Conservation (phyloP, 1,140 invertebrate species). For the Drosophila sp. region DNA sequence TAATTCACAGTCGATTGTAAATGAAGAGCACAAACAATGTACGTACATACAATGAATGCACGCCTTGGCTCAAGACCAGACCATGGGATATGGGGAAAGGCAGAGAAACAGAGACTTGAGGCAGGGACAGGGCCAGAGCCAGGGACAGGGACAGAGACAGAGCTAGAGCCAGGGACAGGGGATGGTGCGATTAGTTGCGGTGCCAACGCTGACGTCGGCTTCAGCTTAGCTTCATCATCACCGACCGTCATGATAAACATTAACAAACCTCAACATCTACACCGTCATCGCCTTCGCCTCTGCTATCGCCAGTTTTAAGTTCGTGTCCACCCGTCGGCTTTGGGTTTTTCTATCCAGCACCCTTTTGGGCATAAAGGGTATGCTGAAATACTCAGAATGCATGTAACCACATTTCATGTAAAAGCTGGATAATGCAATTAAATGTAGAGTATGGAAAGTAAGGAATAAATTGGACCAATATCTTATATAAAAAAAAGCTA, state of each 20-base stretch:
- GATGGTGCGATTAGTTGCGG: slow-evolving; percentile 73
- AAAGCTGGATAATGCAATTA: too few relatives aligned
- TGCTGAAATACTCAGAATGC: background rate
- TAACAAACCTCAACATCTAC: slow-evolving; percentile 70
- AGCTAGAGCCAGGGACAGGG: slow-evolving; percentile 49
- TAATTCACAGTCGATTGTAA: slow-evolving; percentile 67
- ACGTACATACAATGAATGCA: slow-evolving; percentile 23
- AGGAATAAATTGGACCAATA: too few relatives aligned
- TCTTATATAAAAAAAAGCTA: too few relatives aligned
- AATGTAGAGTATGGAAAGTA: too few relatives aligned
- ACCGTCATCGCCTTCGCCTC: slow-evolving; percentile 64
- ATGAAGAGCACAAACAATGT: slow-evolving; percentile 72
- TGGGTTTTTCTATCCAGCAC: slow-evolving; percentile 13
- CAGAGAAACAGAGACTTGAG: slow-evolving; percentile 29
- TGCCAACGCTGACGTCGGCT: slow-evolving; percentile 64
- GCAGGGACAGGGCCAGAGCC: slow-evolving; percentile 48
- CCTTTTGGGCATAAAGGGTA: background rate
- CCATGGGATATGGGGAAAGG: slow-evolving; percentile 16
- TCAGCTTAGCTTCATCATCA: slow-evolving; percentile 54
- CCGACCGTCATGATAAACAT: slow-evolving; percentile 68
- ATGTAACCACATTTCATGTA: background rate
- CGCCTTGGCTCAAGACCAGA: slow-evolving; percentile 22
- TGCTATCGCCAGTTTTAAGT: slow-evolving; percentile 14
- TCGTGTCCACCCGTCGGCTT: slow-evolving; percentile 40
- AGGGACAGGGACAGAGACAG: background rate